Percentiles rank a stretch among this genome's conserved stretches.
Conservation (phyloP, 2,797 vertebrate species). For the Neomorphus geoffroyi region DNA sequence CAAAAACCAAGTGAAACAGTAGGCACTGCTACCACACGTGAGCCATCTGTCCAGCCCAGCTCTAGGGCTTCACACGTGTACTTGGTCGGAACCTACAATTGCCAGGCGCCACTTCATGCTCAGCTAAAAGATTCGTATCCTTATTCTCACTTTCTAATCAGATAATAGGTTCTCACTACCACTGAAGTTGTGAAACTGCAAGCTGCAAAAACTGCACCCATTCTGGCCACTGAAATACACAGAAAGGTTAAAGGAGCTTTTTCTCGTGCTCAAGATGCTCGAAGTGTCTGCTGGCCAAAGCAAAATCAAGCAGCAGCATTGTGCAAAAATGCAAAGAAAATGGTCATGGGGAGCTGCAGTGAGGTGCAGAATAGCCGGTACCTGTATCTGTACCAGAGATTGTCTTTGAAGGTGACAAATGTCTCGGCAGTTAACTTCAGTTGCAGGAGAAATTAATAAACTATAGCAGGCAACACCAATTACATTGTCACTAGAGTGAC, state of each 20-base stretch:
- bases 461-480: neutral
- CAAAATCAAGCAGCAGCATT: neutral
- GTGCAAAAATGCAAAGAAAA: neutral
- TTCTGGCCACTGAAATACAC: neutral
- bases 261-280: neutral
- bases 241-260: neutral
- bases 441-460: neutral
- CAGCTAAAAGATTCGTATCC: neutral
- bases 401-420: neutral
- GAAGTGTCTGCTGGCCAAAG: neutral
- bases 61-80: neutral
- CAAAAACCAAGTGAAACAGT: neutral
- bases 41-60: neutral
- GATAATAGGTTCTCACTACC: neutral
- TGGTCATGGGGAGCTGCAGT: neutral
- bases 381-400: neutral
- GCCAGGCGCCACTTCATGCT: neutral
- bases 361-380: neutral
- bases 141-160: neutral
- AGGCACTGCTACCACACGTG: neutral
- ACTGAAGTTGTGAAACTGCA: neutral
- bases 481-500: neutral
- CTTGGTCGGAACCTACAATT: rapidly evolving
- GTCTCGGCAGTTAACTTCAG: neutral
- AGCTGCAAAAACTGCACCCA: neutral